Evolutionary conservation across 2,797 vertebrate genomes (phyloP), one percentile per base, ranked within the genome.

Genomic region (Oceanodroma leucorhoa): DNA sequence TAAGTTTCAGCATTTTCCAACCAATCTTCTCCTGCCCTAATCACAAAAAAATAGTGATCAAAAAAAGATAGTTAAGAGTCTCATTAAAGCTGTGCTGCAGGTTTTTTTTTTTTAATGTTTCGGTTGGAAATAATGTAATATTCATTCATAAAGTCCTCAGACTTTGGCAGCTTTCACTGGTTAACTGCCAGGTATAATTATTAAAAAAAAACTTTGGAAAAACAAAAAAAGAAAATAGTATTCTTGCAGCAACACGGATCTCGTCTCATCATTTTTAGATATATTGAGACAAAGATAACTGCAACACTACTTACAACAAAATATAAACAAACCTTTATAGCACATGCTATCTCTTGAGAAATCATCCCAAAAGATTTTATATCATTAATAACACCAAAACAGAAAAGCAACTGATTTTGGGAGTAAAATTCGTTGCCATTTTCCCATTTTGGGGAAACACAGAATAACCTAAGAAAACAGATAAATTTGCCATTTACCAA

Each of bases 1-100:
- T 99, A 99, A 16, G 99, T 99, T 98, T 99, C 99, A 19, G 98
- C 97, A 93, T 99, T 99, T 97, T 99, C 99, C 40, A 95, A 97
- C 99, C 99, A 99, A 58, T 99, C 98, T 96, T 99, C 99, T 92
- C 99, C 99, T 94, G 98, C 98, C 90, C 99, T 99, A 96, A 96
- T 97, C 67, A 98, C 89, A 81, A 97, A 77, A 96, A 41, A 70
- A 10, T 5, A 55, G 15, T 23, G 11, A 86, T 40, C 3, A 60
- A 85, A 77, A 79, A 93, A 54, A 32, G 14, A 51, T 8, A 53
- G 40, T 90, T 78, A 84, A 84, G 11, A 30, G 6, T 78, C 29
- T 58, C 32, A 87, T 66, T 85, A 48, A 90, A 62, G 11, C 11
- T 40, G 6, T 38, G 8, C 12, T 57, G 45, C 15, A 22, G 16